phyloP scores from a whole-genome alignment of 2,888 invertebrate genomes.

The Psococerastis gibbosa region DNA sequence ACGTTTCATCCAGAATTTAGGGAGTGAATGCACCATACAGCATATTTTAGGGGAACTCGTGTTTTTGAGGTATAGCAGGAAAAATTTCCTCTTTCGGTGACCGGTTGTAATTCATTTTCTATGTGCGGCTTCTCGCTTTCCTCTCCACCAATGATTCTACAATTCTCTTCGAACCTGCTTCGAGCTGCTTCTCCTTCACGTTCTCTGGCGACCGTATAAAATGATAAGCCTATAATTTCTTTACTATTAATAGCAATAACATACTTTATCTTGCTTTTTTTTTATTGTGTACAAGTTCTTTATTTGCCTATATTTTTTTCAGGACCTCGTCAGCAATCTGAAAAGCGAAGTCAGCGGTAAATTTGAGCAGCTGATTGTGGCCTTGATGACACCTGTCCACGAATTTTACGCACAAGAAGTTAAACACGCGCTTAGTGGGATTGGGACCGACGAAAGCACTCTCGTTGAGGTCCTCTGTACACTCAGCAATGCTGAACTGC shows the following conservation, averaged over 20 bases:
- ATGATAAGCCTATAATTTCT: background rate
- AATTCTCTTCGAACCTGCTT: background rate
- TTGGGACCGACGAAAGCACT: slow-evolving; percentile 69
- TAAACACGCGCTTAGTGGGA: slow-evolving; percentile 63
- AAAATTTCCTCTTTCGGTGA: no score
- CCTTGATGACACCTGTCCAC: slow-evolving; percentile 65
- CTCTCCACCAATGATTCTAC: no score
- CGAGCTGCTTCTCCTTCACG: background rate
- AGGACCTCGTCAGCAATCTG: slow-evolving; percentile 50
- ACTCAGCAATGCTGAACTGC: slow-evolving; percentile 66
- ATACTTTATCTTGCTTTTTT: slow-evolving; percentile 23
- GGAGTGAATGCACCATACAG: no score
- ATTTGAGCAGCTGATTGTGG: slow-evolving; percentile 66
- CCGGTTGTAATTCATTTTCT: no score
- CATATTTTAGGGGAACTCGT: no score
- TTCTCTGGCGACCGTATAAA: background rate
- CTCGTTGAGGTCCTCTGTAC: slow-evolving; percentile 81
- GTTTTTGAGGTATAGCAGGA: no score
- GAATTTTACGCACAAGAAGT: slow-evolving; percentile 71
- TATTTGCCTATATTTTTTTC: slow-evolving; percentile 43
- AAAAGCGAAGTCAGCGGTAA: slow-evolving; percentile 79
- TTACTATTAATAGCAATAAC: background rate
- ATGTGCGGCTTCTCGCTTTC: no score
- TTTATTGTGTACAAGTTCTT: slow-evolving; percentile 59
- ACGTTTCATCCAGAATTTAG: no score